Evolutionary conservation across 1,140 invertebrate species (phyloP), one percentile per base, ranked within the genome.

Genomic region (Druon quercuslanigerum): DNA sequence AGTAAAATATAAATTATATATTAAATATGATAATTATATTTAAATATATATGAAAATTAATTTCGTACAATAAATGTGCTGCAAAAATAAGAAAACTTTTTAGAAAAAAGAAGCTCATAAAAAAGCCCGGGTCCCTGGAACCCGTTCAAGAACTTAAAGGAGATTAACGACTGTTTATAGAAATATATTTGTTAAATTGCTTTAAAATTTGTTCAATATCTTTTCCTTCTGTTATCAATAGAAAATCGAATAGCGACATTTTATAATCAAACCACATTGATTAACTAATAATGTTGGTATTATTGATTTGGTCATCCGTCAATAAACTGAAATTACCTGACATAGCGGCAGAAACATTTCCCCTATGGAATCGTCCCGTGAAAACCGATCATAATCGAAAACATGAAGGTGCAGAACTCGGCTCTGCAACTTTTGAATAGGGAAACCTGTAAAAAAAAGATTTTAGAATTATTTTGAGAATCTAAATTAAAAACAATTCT

Each of bases 381-480:
- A 98, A 91, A 98, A 98, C 83, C 98, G 94, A 92, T 98, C 97
- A 91, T 98, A 98, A 90, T 98, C 97, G 90, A 98, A 98, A 11
- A 98, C 97, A 89, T 99, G 98, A 54, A 99, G 93, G 90, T 98
- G 97, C 46, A 99, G 92, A 51, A 98, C 97, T 87, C 97, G 94
- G 82, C 96, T 97, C 89, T 98, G 97, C 74, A 98, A 92, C 90
- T 98, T 98, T 90, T 98, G 96, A 85, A 98, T 96, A 0, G 97
- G 96, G 87, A 98, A 98, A 82, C 97, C 94, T 95, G 88, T 20
- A 79, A 79, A 78, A 74, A 79, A 46, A 75, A 76, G 40, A 72
- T 84, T 80, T 46, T 9, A 46, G 6, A n/a, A 40, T 66, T 46
- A 40, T 40, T 66, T 16, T 46, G 7, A 1, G 7, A 46, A 46